Percentiles rank a stretch among this genome's conserved stretches.
Conservation (phyloP, 2,797 vertebrate species). For the Fistularia tabacaria region DNA sequence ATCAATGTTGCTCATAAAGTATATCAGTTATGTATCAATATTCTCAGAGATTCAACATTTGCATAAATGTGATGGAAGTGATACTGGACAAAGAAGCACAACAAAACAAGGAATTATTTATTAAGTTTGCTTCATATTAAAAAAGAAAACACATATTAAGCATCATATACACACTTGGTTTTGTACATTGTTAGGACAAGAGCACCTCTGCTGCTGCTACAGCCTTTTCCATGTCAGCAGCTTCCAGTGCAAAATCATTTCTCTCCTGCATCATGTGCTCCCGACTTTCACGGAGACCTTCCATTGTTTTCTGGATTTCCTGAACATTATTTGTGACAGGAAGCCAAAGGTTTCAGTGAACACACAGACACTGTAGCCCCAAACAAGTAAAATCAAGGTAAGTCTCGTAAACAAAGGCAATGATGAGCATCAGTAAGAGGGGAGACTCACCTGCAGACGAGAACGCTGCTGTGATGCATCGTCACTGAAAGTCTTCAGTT, state of each 20-base stretch:
- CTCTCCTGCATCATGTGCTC: constrained; percentile 57
- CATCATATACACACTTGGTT: constrained; percentile 5
- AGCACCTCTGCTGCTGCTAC: constrained; percentile 68
- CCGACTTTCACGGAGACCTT: constrained; percentile 41
- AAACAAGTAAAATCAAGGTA: too few relatives aligned
- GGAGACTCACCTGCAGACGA: constrained; percentile 56
- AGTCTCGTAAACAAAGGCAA: neutral
- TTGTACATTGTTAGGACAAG: constrained; percentile 37
- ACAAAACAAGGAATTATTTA: constrained; percentile 9
- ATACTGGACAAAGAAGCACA: neutral
- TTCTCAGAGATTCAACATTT: too few relatives aligned
- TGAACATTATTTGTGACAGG: constrained; percentile 22
- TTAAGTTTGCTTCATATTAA: constrained; percentile 4
- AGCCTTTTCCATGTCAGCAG: constrained; percentile 65
- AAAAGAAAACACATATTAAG: constrained; percentile 5
- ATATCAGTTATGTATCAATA: too few relatives aligned
- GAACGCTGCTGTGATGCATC: constrained; percentile 53
- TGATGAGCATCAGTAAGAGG: neutral
- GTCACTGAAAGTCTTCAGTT: constrained; percentile 62
- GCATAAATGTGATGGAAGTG: too few relatives aligned
- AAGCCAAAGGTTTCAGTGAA: too few relatives aligned
- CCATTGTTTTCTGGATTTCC: constrained; percentile 66
- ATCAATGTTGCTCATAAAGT: too few relatives aligned
- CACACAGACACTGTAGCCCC: too few relatives aligned
- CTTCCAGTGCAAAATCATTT: constrained; percentile 58